Conservation (phyloP, 1,140 invertebrate genomes). For the Temnothorax nylanderi region DNA sequence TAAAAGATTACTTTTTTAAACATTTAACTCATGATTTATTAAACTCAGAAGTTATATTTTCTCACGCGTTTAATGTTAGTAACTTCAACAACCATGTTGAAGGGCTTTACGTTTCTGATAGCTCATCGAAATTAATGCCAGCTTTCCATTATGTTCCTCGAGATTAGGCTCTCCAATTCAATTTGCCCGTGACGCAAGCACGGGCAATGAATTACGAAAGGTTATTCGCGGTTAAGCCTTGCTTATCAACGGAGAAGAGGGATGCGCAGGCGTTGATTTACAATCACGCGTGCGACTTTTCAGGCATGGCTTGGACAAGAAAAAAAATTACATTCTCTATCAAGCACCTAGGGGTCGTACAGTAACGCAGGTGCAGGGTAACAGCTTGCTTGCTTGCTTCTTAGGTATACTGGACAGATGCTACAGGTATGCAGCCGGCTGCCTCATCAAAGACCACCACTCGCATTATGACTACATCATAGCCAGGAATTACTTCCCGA, state of each 20-base stretch:
- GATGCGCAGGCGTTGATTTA: slow-evolving; percentile 76
- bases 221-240: slow-evolving; percentile 58
- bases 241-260: slow-evolving; percentile 26
- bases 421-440: slow-evolving; percentile 69
- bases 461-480: slow-evolving; percentile 53
- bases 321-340: slow-evolving; percentile 73
- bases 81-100: slow-evolving; percentile 7
- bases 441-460: slow-evolving; percentile 64
- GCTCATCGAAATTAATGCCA: slow-evolving; percentile 69
- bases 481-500: slow-evolving; percentile 42
- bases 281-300: slow-evolving; percentile 71
- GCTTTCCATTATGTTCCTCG: slow-evolving; percentile 52
- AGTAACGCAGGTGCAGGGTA: slow-evolving; percentile 75
- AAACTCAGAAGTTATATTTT: background rate
- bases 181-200: slow-evolving; percentile 69
- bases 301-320: slow-evolving; percentile 67
- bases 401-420: slow-evolving; percentile 67
- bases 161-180: slow-evolving; percentile 75
- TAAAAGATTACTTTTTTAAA: background rate
- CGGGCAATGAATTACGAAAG: slow-evolving; percentile 58
- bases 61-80: background rate
- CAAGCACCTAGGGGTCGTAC: slow-evolving; percentile 58
- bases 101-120: slow-evolving; percentile 29
- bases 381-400: slow-evolving; percentile 70
- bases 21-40: background rate